Percentiles rank a stretch among this genome's conserved stretches.
phyloP scores from a whole-genome alignment of 2,797 vertebrate genomes.

The Jordanella pulchra region DNA sequence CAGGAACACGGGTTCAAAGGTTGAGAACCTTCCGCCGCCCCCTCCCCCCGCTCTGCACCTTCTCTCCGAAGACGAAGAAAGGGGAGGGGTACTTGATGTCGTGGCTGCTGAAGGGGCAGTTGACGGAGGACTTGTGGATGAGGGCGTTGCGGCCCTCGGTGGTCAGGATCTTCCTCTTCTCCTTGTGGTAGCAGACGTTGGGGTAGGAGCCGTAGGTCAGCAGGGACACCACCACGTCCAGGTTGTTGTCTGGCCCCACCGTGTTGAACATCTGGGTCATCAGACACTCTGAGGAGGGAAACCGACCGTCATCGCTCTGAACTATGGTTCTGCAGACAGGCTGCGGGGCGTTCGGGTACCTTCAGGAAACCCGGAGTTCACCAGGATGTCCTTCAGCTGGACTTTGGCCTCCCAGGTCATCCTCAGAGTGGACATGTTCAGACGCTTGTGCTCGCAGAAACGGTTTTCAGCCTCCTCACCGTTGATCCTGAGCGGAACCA shows the following conservation, averaged over 20 bases:
- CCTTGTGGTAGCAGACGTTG: slow-evolving; percentile 97
- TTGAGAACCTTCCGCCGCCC: not conserved
- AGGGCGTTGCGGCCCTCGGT: slow-evolving; percentile 95
- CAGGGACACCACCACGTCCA: slow-evolving; percentile 94
- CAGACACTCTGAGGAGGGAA: slow-evolving; percentile 82
- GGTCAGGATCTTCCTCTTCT: slow-evolving; percentile 95
- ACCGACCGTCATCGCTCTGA: not conserved
- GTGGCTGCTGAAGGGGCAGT: slow-evolving; percentile 95
- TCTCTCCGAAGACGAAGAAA: slow-evolving; percentile 96
- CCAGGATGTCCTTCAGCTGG: slow-evolving; percentile 94
- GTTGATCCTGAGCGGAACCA: slow-evolving; percentile 80
- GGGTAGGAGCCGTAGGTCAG: slow-evolving; percentile 93
- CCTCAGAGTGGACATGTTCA: slow-evolving; percentile 93
- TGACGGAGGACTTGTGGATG: slow-evolving; percentile 97
- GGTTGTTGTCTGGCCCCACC: slow-evolving; percentile 90
- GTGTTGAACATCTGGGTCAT: slow-evolving; percentile 90
- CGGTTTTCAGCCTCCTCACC: slow-evolving; percentile 91
- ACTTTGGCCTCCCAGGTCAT: slow-evolving; percentile 99
- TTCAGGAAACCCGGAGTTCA: slow-evolving; percentile 93
- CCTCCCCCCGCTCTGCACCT: slow-evolving; percentile 73
- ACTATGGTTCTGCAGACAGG: not conserved
- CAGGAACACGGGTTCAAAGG: not conserved
- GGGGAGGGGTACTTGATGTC: slow-evolving; percentile 91
- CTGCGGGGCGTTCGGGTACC: slow-evolving; percentile 72
- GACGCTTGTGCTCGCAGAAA: slow-evolving; percentile 97